Conservation (phyloP, 2,888 invertebrate genomes). For the Hirtodrosophila trivittata region DNA sequence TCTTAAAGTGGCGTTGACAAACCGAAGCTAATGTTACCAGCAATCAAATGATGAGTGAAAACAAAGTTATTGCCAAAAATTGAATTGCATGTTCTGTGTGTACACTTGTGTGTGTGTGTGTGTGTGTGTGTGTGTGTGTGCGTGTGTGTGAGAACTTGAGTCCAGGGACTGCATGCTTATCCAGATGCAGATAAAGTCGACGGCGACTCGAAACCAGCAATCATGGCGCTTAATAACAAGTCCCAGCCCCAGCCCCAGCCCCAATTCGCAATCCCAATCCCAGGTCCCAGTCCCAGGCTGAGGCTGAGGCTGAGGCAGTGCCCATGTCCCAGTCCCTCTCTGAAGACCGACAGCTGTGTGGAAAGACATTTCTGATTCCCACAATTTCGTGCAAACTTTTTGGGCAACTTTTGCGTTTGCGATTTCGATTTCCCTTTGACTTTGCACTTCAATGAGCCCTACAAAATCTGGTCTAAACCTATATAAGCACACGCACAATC, state of each 20-base stretch:
- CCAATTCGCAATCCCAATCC: conserved; percentile 6
- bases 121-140: conserved; percentile 1
- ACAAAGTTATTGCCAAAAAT: conserved; percentile 21
- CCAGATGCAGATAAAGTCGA: conserved; percentile 49
- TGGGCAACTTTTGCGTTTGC: conserved; percentile 13
- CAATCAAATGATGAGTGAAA: conserved; percentile 7
- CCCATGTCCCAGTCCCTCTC: background rate
- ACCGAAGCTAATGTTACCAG: conserved; percentile 20
- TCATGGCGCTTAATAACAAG: conserved; percentile 50
- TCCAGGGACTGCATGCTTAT: conserved; percentile 24
- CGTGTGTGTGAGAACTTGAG: background rate
- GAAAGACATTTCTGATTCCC: conserved; percentile 18
- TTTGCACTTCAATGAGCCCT: conserved; percentile 14
- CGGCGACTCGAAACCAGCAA: conserved; percentile 36
- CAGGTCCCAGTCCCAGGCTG: conserved; percentile 7
- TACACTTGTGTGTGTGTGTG: conserved; percentile 1
- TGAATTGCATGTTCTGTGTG: background rate
- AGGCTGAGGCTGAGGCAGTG: background rate
- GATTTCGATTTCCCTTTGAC: conserved; percentile 14
- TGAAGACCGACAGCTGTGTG: too few species aligned
- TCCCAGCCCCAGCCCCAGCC: background rate
- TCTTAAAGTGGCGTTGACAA: conserved; percentile 21
- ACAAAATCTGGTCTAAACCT: background rate
- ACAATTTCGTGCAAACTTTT: too few species aligned
- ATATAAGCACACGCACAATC: too few species aligned